Base-by-base conservation (phyloP, 2,888 invertebrate genomes). In the Nudaria mundana region DNA sequence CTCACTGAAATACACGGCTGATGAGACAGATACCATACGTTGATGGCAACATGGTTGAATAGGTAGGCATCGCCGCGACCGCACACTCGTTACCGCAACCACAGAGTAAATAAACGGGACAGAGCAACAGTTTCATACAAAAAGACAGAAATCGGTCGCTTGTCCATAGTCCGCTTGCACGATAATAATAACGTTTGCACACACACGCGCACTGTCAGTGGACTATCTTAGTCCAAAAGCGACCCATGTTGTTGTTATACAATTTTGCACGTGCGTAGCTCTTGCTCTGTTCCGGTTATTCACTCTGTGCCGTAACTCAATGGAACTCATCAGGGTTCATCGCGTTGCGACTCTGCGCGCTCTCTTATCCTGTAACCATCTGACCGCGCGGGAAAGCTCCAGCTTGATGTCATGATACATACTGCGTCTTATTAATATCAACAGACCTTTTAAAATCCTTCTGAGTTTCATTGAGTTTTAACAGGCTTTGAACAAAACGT, bases 281-380 rank as follows among this genome's bases (percentile, higher is more conserved):
- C n/a, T n/a, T n/a, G n/a, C n/a, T n/a, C 20, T 5, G 5, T 3
- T 7, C 20, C 20, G 20, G 5, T 5, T 20, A 20, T 5, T 20
- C 20, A 39, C 39, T 45, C 55, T 38, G 58, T 49, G 49, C 53
- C 59, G 61, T 66, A 65, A 60, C 60, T 68, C 56, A 56, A 56
- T 45, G 48, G 53, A 52, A 48, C 56, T 52, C 54, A 64, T 60
- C 59, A 43, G 43, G 58, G 59, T 54, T 63, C 63, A 63, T 64
- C 64, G 62, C 61, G 55, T 60, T 43, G 54, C 56, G 59, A 66
- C 64, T 58, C 50, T 49, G 44, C 44, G 50, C 52, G 49, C 40
- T 46, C 45, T 42, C 48, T 57, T 67, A 71, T 71, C 69, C 53
- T 31, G 35, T 54, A 56, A 48, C 53, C 53, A 70, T 69, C 73